Evolutionary conservation across 2,113 vertebrate species (phyloP).

Genomic region (Saimiri boliviensis): DNA sequence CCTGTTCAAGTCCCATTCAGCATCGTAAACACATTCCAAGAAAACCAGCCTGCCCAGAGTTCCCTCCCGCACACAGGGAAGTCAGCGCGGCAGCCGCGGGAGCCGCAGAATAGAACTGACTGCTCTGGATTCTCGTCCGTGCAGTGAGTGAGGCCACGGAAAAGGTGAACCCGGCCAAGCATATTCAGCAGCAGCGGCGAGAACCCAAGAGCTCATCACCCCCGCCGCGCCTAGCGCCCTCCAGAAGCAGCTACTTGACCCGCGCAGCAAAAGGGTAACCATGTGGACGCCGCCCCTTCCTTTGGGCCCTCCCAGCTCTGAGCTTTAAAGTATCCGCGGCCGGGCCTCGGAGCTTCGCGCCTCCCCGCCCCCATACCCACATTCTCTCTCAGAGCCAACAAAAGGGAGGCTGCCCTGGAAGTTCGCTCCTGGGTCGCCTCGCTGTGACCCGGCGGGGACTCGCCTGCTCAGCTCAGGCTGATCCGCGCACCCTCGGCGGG

Average conservation of each 20-base stretch:
- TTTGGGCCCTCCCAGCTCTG: not conserved
- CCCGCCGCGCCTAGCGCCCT: not conserved
- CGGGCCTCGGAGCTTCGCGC: not conserved
- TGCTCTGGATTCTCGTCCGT: not conserved
- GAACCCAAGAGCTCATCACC: not conserved
- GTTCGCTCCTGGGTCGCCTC: conserved; percentile 9
- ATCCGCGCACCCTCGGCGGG: not conserved
- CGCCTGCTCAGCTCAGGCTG: not conserved
- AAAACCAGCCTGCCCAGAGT: conserved; percentile 53
- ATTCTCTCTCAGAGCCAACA: conserved; percentile 34
- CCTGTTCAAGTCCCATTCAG: conserved; percentile 69
- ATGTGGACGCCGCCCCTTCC: not conserved
- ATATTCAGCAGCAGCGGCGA: not conserved
- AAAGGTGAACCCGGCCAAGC: not conserved
- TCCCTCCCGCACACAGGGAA: conserved; percentile 49
- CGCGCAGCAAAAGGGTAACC: not conserved
- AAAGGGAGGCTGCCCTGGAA: conserved; percentile 53
- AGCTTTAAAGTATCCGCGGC: conserved; percentile 12
- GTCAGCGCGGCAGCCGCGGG: not conserved
- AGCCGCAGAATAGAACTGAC: not conserved
- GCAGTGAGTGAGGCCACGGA: not conserved
- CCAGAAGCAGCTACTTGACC: not conserved
- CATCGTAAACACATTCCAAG: conserved; percentile 79
- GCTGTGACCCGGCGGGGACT: not conserved
- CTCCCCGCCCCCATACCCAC: conserved; percentile 51